These are phyloP conservation scores for Corythoichthys intestinalis DNA, from an alignment of 2,113 vertebrate genomes.

Conservation along the genomic window DNA sequence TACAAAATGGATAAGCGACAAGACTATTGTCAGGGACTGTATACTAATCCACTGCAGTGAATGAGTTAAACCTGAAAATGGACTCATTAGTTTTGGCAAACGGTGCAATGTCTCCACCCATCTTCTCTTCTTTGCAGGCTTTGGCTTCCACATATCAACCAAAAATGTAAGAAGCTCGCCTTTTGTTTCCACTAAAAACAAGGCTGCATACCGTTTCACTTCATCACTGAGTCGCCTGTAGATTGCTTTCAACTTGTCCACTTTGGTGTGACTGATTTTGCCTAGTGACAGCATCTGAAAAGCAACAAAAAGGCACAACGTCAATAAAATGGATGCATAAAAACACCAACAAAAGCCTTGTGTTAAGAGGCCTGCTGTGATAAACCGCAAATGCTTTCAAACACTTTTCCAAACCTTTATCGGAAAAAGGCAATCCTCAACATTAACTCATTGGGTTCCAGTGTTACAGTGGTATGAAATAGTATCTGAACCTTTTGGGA, in stretches of 20 bases:
- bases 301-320: constrained; percentile 12
- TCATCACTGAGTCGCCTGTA: constrained; percentile 75
- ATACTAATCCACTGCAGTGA: not conserved
- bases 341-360: not conserved
- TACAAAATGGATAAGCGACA: no score
- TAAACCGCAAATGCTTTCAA: not conserved
- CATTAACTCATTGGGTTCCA: no score
- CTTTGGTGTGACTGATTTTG: constrained; percentile 75
- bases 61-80: not conserved
- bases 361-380: not conserved
- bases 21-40: no score
- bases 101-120: not conserved
- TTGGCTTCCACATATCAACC: not conserved
- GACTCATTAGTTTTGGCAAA: not conserved
- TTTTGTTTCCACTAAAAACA: constrained; percentile 3
- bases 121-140: constrained; percentile 2
- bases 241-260: constrained; percentile 77
- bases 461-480: no score
- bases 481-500: no score
- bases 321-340: not conserved
- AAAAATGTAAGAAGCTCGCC: not conserved
- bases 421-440: not conserved
- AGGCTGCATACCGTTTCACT: constrained; percentile 75
- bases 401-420: constrained; percentile 22
- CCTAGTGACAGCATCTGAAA: constrained; percentile 77